A percentile compares a stretch with the other conserved stretches of the same genome.
Evolutionary conservation across 1,140 invertebrate species (phyloP).

Genomic region (Conus betulinus): DNA sequence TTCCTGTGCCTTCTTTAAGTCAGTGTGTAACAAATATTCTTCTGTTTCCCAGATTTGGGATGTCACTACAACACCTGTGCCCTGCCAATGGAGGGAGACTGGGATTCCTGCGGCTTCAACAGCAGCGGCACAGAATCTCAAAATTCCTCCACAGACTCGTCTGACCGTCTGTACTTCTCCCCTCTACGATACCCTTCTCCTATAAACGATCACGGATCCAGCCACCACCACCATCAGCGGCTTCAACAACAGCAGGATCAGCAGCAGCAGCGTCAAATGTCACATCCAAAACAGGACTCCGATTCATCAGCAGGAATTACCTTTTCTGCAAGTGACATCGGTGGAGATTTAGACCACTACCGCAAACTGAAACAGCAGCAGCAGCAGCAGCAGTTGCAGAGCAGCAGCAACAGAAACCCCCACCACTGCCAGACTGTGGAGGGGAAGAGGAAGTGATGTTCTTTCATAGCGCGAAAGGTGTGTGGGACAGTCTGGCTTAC

Average conservation of each 20-base stretch:
- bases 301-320: too few species aligned
- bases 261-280: background rate
- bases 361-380: background rate
- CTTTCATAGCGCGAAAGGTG: background rate
- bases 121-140: background rate
- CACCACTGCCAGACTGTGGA: background rate
- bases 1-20: too few species aligned
- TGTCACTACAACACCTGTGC: background rate
- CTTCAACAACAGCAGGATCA: background rate
- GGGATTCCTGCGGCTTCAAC: background rate
- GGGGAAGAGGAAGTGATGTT: slow-evolving; percentile 15
- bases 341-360: background rate
- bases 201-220: background rate
- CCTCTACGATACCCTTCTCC: background rate
- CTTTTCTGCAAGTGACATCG: background rate
- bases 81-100: background rate
- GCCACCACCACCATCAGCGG: background rate
- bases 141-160: background rate
- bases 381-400: background rate
- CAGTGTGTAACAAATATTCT: background rate
- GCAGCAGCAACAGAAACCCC: background rate
- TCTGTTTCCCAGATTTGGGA: background rate
- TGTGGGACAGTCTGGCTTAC: slow-evolving; percentile 29
- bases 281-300: background rate
- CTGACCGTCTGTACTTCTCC: background rate